Percentiles rank a stretch among this genome's conserved stretches.
These are phyloP conservation scores for Sigmodon hispidus DNA, from an alignment of 2,113 vertebrate genomes.

Conservation along the genomic window DNA sequence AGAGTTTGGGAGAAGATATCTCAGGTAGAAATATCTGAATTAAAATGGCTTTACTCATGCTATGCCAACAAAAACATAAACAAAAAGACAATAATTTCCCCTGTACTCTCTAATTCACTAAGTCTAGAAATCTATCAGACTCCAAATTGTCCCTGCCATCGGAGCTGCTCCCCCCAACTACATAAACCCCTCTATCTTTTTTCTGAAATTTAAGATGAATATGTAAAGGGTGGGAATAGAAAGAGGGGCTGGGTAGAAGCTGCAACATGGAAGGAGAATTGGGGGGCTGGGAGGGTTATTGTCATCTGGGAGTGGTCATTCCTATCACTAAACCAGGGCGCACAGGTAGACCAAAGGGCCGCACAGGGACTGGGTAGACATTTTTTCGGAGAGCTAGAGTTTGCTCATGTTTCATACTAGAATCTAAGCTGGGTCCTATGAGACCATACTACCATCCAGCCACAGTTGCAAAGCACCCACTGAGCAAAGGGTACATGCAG, in stretches of 20 bases:
- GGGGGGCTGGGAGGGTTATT: background rate
- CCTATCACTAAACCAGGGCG: background rate
- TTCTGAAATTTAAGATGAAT: slow-evolving; percentile 22
- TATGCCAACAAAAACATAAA: background rate
- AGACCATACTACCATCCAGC: background rate
- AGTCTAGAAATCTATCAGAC: background rate
- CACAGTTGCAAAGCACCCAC: background rate
- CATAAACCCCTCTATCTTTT: background rate
- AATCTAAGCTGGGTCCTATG: background rate
- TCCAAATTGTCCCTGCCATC: background rate
- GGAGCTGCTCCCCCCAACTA: background rate
- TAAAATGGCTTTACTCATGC: background rate
- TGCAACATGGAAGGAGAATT: background rate
- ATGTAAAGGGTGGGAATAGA: background rate
- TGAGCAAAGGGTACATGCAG: background rate
- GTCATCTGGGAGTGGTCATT: background rate
- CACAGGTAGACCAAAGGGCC: background rate
- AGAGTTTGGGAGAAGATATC: slow-evolving; percentile 22
- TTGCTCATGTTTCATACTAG: background rate
- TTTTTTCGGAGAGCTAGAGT: background rate
- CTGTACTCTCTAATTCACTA: background rate
- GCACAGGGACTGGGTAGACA: background rate
- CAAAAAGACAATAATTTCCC: background rate
- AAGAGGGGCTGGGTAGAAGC: background rate
- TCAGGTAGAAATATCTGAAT: background rate